A percentile compares a stretch with the other conserved stretches of the same genome.
phyloP scores from a whole-genome alignment of 2,888 invertebrate species.

The Pterobdella sp. region DNA sequence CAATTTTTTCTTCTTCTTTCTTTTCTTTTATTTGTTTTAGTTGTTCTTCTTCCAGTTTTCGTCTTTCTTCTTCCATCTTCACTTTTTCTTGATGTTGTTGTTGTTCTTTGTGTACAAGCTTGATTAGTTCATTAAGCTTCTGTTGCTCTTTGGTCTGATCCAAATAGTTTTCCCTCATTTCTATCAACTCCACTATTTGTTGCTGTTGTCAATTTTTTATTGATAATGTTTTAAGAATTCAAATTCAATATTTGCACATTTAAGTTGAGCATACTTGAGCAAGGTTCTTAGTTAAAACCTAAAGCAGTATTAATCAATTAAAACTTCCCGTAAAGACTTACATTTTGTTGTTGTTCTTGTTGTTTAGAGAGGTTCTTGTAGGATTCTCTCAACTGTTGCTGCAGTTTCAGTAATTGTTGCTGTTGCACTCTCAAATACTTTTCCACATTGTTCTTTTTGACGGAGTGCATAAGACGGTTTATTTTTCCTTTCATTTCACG shows the following conservation, averaged over 20 bases:
- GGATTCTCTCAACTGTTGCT: neutral
- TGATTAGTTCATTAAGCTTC: neutral
- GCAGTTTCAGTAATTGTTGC: constrained; percentile 13
- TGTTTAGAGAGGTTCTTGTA: neutral
- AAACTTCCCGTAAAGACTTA: neutral
- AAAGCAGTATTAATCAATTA: no score
- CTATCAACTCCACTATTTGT: constrained; percentile 5
- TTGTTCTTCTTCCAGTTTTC: neutral
- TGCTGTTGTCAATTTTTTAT: neutral
- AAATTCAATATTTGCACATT: no score
- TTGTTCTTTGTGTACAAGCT: no score
- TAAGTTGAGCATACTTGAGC: no score
- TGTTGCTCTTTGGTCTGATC: constrained; percentile 6
- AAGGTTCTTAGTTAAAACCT: no score
- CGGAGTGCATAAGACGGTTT: neutral
- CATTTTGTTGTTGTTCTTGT: constrained; percentile 8
- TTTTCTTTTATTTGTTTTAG: neutral
- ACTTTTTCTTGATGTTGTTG: neutral
- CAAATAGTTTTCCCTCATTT: neutral
- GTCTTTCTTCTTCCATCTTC: neutral
- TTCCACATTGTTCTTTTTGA: constrained; percentile 4
- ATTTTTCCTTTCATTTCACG: neutral
- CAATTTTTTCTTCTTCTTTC: neutral
- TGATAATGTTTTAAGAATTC: neutral
- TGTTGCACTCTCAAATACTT: neutral